Evolutionary conservation across 1,140 invertebrate genomes (phyloP).

Genomic region (Stegodyphus dumicola): DNA sequence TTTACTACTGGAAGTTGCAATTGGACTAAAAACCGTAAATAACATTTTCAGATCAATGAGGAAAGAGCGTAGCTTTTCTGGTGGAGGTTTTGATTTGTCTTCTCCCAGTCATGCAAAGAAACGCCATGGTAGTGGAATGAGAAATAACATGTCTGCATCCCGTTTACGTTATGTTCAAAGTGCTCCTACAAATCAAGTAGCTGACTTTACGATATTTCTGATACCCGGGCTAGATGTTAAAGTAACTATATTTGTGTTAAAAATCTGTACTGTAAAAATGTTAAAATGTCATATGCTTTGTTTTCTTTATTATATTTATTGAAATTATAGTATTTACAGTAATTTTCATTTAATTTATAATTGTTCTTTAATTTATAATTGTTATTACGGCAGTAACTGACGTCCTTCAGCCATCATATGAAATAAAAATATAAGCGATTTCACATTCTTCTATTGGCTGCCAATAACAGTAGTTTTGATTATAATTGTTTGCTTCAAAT

Average conservation of each 20-base stretch:
- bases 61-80: conserved; percentile 79
- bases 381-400: too few species aligned
- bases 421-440: too few species aligned
- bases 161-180: conserved; percentile 67
- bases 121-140: conserved; percentile 61
- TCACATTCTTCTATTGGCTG: too few species aligned
- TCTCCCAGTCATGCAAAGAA: conserved; percentile 63
- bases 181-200: conserved; percentile 68
- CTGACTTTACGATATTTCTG: conserved; percentile 90
- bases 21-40: too few species aligned
- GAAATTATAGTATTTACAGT: neutral
- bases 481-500: too few species aligned
- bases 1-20: too few species aligned
- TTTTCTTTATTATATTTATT: neutral
- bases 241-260: conserved; percentile 69
- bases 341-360: neutral
- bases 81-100: conserved; percentile 64
- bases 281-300: neutral
- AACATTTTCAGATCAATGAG: conserved; percentile 63
- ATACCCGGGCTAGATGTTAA: conserved; percentile 95
- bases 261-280: neutral
- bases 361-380: neutral
- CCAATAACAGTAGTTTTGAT: too few species aligned
- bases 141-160: conserved; percentile 64
- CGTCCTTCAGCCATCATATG: too few species aligned